These are phyloP conservation scores for Loxodonta africana DNA, from an alignment of 2,113 vertebrate genomes.

Conservation along the genomic window DNA sequence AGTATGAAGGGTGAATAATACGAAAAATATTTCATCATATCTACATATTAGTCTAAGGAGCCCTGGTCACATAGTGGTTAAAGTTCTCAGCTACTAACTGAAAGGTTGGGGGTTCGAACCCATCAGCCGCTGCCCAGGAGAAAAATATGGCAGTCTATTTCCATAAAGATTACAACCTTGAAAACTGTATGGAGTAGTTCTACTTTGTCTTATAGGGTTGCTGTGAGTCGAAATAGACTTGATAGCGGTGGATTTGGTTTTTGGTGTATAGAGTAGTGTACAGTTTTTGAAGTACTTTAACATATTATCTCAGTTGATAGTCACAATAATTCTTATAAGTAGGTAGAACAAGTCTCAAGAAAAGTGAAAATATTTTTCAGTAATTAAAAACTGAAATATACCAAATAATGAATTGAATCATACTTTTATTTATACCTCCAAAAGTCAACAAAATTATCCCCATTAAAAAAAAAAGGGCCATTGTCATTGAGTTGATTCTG, in stretches of 20 bases:
- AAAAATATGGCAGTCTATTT: no score
- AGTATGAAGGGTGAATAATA: neutral
- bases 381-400: constrained; percentile 33
- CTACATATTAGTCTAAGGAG: neutral
- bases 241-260: no score
- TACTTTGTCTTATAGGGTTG: no score
- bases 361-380: constrained; percentile 25
- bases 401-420: constrained; percentile 7
- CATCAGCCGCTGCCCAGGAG: no score
- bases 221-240: no score
- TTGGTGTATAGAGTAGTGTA: neutral
- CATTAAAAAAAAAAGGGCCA: neutral
- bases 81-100: no score
- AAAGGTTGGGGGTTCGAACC: no score
- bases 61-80: no score
- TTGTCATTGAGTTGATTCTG: no score
- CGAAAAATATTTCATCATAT: neutral
- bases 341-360: neutral
- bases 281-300: constrained; percentile 11
- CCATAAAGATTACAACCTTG: no score
- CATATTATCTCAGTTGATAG: neutral
- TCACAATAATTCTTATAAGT: neutral
- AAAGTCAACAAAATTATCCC: neutral
- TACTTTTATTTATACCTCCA: neutral
- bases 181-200: no score